A percentile compares a stretch with the other conserved stretches of the same genome.
Conservation (phyloP, 2,888 invertebrate genomes). For the Leptarthrus brevirostris region DNA sequence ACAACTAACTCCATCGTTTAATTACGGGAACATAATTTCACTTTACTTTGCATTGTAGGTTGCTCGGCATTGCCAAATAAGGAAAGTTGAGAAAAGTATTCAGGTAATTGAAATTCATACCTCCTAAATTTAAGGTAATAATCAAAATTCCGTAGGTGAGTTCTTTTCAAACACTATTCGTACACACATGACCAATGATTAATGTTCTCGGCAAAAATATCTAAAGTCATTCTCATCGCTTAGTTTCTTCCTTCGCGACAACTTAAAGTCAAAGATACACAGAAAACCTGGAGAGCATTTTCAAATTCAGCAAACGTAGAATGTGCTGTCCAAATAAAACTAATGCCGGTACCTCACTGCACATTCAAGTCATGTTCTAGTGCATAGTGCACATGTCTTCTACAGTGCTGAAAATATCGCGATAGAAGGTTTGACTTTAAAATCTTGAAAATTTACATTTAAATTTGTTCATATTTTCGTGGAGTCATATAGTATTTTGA, state of each 20-base stretch:
- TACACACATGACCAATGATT: constrained; percentile 24
- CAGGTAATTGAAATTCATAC: background rate
- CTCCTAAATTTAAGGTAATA: background rate
- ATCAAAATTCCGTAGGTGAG: constrained; percentile 14
- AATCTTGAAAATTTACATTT: too few relatives aligned
- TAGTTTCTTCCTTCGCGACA: constrained; percentile 20
- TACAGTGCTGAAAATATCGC: too few relatives aligned
- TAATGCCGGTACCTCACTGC: background rate
- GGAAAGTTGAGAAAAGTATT: too few relatives aligned
- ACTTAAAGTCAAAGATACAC: background rate
- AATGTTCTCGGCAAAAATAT: background rate
- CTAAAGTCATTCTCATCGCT: background rate
- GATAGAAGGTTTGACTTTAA: too few relatives aligned
- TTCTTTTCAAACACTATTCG: background rate
- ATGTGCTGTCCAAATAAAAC: constrained; percentile 4
- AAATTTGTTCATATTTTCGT: too few relatives aligned
- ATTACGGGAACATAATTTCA: too few relatives aligned
- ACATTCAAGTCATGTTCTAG: constrained; percentile 22
- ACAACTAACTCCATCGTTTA: too few relatives aligned
- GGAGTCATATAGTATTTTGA: too few relatives aligned
- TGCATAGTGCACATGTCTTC: constrained; percentile 17
- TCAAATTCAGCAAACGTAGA: constrained; percentile 10
- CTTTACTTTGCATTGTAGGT: too few relatives aligned
- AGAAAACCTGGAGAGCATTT: background rate
- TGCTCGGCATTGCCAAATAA: too few relatives aligned